A percentile compares a stretch with the other conserved stretches of the same genome.
Conservation (phyloP, 2,797 vertebrate species). For the Ctenopoma kingsleyae region DNA sequence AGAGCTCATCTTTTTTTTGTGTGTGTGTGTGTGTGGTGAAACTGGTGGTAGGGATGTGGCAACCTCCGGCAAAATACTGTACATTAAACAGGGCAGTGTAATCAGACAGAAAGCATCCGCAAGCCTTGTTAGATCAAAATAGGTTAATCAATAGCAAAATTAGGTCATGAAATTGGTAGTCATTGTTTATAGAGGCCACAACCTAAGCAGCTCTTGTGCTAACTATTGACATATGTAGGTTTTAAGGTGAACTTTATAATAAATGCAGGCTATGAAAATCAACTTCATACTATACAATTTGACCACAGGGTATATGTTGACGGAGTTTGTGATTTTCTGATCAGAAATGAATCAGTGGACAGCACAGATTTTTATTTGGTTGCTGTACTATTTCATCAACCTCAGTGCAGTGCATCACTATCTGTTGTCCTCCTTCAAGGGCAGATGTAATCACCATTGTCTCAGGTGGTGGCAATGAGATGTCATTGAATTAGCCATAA, state of each 20-base stretch:
- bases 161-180: slow-evolving; percentile 63
- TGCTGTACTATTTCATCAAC: slow-evolving; percentile 12
- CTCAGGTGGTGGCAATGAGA: slow-evolving; percentile 63
- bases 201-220: neutral
- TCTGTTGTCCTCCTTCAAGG: slow-evolving; percentile 42
- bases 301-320: neutral
- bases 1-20: neutral
- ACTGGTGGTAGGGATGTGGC: slow-evolving; percentile 10
- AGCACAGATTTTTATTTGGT: neutral
- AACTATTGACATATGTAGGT: neutral
- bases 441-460: slow-evolving; percentile 55
- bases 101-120: slow-evolving; percentile 52
- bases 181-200: slow-evolving; percentile 37
- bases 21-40: slow-evolving; percentile 26
- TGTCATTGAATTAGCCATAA: slow-evolving; percentile 46
- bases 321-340: slow-evolving; percentile 10
- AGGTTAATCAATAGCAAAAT: slow-evolving; percentile 80
- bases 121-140: slow-evolving; percentile 55
- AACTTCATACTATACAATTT: neutral
- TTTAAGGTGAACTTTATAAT: slow-evolving; percentile 14
- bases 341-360: slow-evolving; percentile 18
- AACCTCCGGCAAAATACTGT: slow-evolving; percentile 42
- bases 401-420: neutral
- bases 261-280: neutral
- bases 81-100: slow-evolving; percentile 60